These are phyloP conservation scores for Spheniscus humboldti DNA, from an alignment of 2,797 vertebrate genomes.

Conservation along the genomic window DNA sequence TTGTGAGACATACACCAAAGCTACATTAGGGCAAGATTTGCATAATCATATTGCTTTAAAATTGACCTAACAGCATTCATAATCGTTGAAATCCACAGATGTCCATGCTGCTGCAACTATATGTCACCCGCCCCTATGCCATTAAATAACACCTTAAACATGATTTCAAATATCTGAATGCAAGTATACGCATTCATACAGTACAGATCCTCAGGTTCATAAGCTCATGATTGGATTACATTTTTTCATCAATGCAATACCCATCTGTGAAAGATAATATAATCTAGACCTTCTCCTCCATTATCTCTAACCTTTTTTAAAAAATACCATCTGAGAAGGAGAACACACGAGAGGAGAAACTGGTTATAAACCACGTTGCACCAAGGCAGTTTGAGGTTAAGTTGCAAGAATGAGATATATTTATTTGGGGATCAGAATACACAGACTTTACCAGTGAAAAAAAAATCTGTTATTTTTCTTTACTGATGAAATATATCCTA, in stretches of 20 bases:
- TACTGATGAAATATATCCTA: too few relatives aligned
- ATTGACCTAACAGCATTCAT: conserved; percentile 44
- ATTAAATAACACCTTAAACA: background rate
- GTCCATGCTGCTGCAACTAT: background rate
- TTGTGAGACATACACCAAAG: background rate
- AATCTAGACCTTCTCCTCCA: background rate
- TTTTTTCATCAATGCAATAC: background rate
- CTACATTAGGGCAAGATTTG: conserved; percentile 35
- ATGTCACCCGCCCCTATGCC: background rate
- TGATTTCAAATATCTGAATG: background rate
- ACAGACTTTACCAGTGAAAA: background rate
- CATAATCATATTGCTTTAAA: conserved; percentile 57
- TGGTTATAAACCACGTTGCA: background rate
- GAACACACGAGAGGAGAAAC: background rate
- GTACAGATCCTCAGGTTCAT: background rate
- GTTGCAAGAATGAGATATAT: background rate
- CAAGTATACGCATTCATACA: background rate
- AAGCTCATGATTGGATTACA: background rate
- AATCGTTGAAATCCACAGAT: background rate
- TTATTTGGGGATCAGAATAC: conserved; percentile 24
- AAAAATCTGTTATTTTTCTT: background rate
- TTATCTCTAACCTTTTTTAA: background rate
- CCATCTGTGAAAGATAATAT: background rate
- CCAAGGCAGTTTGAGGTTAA: background rate
- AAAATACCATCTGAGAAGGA: background rate